A percentile compares a stretch with the other conserved stretches of the same genome.
Conservation (phyloP, 2,888 invertebrate species). For the Callosobruchus maculatus region DNA sequence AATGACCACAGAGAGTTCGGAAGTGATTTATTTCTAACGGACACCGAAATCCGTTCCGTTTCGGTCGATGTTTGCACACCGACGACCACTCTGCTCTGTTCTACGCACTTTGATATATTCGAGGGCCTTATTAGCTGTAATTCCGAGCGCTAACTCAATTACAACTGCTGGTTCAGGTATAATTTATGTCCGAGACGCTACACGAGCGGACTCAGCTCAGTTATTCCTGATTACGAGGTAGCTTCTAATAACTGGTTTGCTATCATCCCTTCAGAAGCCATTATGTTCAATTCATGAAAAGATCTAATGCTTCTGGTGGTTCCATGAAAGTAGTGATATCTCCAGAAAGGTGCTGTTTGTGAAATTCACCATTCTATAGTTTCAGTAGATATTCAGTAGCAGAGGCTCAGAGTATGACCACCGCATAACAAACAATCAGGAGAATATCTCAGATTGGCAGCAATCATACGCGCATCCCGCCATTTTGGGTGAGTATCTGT, state of each 20-base stretch:
- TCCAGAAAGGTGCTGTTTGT: too few relatives aligned
- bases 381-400: too few relatives aligned
- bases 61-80: slow-evolving; percentile 38
- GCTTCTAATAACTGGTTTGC: not conserved
- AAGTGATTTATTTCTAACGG: slow-evolving; percentile 48
- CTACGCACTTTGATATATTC: slow-evolving; percentile 45
- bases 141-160: slow-evolving; percentile 44
- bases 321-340: too few relatives aligned
- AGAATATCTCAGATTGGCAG: too few relatives aligned
- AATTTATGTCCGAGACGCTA: slow-evolving; percentile 26
- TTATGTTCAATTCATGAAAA: too few relatives aligned
- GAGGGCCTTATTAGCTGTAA: slow-evolving; percentile 45
- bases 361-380: too few relatives aligned
- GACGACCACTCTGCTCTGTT: slow-evolving; percentile 21
- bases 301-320: too few relatives aligned
- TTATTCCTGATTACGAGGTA: not conserved
- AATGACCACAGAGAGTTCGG: slow-evolving; percentile 47
- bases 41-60: slow-evolving; percentile 28
- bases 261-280: too few relatives aligned
- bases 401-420: too few relatives aligned
- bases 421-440: too few relatives aligned
- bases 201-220: not conserved
- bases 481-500: too few relatives aligned
- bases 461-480: too few relatives aligned
- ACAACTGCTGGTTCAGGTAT: slow-evolving; percentile 37